Evolutionary conservation across 2,113 vertebrate species (phyloP).

Genomic region (Calonectris borealis): DNA sequence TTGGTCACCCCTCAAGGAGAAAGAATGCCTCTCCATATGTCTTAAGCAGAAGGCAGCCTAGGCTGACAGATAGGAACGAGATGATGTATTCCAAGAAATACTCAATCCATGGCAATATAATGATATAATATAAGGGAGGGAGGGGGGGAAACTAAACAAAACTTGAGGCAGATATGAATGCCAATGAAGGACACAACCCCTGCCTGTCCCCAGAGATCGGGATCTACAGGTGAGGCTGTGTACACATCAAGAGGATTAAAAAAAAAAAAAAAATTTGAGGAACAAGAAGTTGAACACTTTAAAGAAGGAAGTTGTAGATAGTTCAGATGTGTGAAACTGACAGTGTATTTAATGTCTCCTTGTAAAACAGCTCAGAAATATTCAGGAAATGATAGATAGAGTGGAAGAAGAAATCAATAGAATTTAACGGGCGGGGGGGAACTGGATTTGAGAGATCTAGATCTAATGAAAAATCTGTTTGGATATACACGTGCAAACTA

Average conservation of each 20-base stretch:
- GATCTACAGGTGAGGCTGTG: background rate
- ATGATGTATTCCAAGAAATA: slow-evolving; percentile 38
- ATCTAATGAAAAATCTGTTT: background rate
- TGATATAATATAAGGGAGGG: background rate
- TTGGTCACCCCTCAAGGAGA: slow-evolving; percentile 48
- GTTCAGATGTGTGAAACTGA: background rate
- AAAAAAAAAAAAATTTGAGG: background rate
- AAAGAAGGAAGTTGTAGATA: background rate
- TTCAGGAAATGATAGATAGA: background rate
- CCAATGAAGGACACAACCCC: background rate
- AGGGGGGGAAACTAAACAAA: background rate
- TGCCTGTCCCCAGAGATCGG: background rate
- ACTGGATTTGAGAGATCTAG: background rate
- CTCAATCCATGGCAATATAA: background rate
- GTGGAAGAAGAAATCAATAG: background rate
- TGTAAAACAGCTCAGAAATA: background rate
- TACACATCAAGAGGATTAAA: background rate
- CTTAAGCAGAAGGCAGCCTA: slow-evolving; percentile 40
- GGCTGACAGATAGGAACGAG: slow-evolving; percentile 21
- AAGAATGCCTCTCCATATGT: slow-evolving; percentile 42
- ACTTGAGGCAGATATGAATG: background rate
- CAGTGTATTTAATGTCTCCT: background rate
- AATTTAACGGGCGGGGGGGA: background rate
- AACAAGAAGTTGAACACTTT: background rate
- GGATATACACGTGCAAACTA: background rate